Conservation (phyloP, 2,888 invertebrate genomes). For the Hipparchia sbordonii region DNA sequence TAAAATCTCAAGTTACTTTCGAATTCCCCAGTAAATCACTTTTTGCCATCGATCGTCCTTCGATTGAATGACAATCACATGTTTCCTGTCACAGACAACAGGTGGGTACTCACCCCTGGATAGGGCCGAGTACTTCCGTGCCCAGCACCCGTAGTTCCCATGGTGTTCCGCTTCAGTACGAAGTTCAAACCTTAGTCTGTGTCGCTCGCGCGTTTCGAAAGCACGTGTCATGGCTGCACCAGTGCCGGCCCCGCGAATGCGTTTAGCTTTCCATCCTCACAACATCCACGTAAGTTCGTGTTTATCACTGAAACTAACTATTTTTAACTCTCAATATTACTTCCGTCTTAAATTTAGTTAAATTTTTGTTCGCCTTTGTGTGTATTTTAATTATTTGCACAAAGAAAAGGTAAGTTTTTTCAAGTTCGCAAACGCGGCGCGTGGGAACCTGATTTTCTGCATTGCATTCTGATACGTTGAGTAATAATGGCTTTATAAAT, state of each 20-base stretch:
- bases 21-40: slow-evolving; percentile 3
- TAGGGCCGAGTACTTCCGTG: slow-evolving; percentile 44
- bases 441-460: slow-evolving; percentile 72
- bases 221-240: slow-evolving; percentile 60
- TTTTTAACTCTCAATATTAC: background rate
- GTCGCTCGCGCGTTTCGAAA: slow-evolving; percentile 48
- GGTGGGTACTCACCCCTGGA: slow-evolving; percentile 57
- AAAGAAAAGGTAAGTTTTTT: slow-evolving; percentile 20
- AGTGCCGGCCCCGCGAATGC: slow-evolving; percentile 69
- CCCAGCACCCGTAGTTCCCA: slow-evolving; percentile 38
- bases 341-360: background rate
- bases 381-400: slow-evolving; percentile 7
- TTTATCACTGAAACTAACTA: slow-evolving; percentile 11
- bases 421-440: slow-evolving; percentile 43
- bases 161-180: slow-evolving; percentile 7
- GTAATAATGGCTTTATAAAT: slow-evolving; percentile 52
- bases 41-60: slow-evolving; percentile 25
- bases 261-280: slow-evolving; percentile 71
- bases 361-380: background rate
- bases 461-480: slow-evolving; percentile 63
- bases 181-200: slow-evolving; percentile 30
- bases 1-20: background rate
- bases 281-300: slow-evolving; percentile 72
- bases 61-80: slow-evolving; percentile 30
- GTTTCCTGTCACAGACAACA: slow-evolving; percentile 47